Conservation (phyloP, 2,797 vertebrate species). For the Nannoperca obscura region DNA sequence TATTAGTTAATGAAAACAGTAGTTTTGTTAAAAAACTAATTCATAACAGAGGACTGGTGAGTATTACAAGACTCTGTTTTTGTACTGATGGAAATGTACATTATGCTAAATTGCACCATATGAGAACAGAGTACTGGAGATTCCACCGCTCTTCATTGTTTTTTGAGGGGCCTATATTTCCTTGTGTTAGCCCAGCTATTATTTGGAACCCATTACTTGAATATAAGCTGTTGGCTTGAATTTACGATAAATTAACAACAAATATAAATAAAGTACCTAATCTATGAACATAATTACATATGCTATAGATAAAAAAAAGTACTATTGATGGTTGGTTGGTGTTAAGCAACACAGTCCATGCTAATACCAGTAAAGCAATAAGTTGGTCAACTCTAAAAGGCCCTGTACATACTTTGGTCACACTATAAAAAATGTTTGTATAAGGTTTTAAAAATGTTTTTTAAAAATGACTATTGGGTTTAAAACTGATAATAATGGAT, state of each 20-base stretch:
- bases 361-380: not conserved
- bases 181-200: too few relatives aligned
- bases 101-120: too few relatives aligned
- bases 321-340: not conserved
- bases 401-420: not conserved
- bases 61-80: too few relatives aligned
- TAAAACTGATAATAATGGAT: not conserved
- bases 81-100: too few relatives aligned
- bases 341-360: not conserved
- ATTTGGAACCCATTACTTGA: not conserved
- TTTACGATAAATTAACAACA: not conserved
- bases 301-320: not conserved
- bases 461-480: not conserved
- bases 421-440: not conserved
- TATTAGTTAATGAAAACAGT: not conserved
- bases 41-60: too few relatives aligned
- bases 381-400: not conserved
- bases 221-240: not conserved
- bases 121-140: too few relatives aligned
- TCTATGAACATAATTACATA: not conserved
- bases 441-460: too few relatives aligned
- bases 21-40: too few relatives aligned
- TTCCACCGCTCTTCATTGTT: too few relatives aligned
- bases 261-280: not conserved
- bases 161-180: too few relatives aligned